Percentiles rank a stretch among this genome's conserved stretches.
Evolutionary conservation across 2,797 vertebrate genomes (phyloP).

Genomic region (Pagetopsis macropterus): DNA sequence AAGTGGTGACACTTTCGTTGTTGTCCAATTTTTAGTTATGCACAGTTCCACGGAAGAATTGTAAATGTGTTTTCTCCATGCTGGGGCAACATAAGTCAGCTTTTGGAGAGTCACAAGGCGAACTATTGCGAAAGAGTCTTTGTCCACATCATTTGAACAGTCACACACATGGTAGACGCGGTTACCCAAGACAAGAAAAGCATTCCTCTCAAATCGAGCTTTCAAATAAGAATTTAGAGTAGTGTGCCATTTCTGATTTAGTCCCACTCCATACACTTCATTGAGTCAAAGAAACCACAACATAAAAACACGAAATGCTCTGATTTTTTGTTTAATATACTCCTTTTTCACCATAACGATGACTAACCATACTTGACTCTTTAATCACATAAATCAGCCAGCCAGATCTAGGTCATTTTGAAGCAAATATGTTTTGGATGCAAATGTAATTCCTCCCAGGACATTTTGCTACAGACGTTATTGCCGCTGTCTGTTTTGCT

Average conservation of each 20-base stretch:
- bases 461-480: slow-evolving; percentile 24
- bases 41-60: slow-evolving; percentile 6
- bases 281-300: neutral
- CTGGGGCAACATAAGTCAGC: slow-evolving; percentile 27
- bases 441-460: slow-evolving; percentile 7
- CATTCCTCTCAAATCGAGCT: slow-evolving; percentile 34
- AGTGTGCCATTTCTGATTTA: slow-evolving; percentile 22
- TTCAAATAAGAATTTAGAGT: slow-evolving; percentile 24
- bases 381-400: slow-evolving; percentile 21
- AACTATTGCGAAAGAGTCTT: slow-evolving; percentile 61
- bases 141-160: slow-evolving; percentile 57
- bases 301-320: neutral
- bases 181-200: slow-evolving; percentile 39
- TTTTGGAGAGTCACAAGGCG: slow-evolving; percentile 35
- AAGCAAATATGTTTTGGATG: slow-evolving; percentile 23
- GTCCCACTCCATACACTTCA: neutral
- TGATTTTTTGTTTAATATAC: too few species aligned
- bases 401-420: slow-evolving; percentile 26
- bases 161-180: slow-evolving; percentile 51
- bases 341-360: too few species aligned
- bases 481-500: slow-evolving; percentile 25
- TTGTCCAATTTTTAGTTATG: slow-evolving; percentile 9
- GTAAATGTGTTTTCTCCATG: slow-evolving; percentile 21
- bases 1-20: slow-evolving; percentile 4
- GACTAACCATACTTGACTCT: neutral